Conservation (phyloP, 2,797 vertebrate species). For the Rhabdomys pumilio region DNA sequence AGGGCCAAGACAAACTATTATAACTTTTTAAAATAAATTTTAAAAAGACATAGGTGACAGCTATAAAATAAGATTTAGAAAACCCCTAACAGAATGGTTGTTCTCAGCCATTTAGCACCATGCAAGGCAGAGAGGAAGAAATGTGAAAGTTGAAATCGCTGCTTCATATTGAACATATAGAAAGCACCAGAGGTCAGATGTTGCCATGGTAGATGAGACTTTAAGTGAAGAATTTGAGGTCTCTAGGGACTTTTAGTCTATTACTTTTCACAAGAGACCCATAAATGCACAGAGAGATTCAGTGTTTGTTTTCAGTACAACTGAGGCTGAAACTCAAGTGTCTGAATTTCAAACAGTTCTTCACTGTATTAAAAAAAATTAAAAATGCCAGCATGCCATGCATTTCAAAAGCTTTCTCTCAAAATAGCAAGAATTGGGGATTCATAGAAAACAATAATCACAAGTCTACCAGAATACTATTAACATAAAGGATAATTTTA, state of each 20-base stretch:
- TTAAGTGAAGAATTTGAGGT: background rate
- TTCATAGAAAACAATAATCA: background rate
- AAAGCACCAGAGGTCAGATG: no score
- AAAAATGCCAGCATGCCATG: background rate
- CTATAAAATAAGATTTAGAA: background rate
- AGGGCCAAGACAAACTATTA: conserved; percentile 36
- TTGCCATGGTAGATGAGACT: rapidly evolving
- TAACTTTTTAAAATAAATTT: background rate
- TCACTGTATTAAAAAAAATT: background rate
- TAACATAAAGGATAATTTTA: background rate
- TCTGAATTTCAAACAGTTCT: no score
- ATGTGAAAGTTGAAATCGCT: background rate
- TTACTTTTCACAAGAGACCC: rapidly evolving
- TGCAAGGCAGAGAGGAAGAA: background rate
- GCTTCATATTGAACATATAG: rapidly evolving
- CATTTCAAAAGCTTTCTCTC: background rate
- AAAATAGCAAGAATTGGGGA: background rate
- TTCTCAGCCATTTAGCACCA: conserved; percentile 3
- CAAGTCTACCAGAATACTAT: background rate
- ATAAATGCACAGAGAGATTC: background rate
- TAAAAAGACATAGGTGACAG: background rate
- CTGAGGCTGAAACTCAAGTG: no score
- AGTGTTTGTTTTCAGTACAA: background rate
- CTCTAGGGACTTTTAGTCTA: background rate
- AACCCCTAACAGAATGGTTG: background rate